Conservation (phyloP, 92 coral and sea anemone genomes). For the Zoanthus gigantus region DNA sequence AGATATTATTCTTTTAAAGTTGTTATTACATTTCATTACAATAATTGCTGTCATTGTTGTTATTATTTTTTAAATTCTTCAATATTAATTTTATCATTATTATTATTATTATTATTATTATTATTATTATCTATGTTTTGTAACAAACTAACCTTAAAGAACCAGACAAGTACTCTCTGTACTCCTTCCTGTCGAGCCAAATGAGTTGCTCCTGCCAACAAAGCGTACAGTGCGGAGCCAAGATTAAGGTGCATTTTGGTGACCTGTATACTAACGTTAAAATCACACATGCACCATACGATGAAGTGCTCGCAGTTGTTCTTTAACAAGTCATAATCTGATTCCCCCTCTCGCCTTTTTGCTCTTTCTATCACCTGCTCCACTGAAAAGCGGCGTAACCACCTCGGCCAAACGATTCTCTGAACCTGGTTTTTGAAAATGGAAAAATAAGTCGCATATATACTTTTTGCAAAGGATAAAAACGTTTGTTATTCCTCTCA, state of each 20-base stretch:
- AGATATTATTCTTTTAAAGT: no score
- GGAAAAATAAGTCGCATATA: no score
- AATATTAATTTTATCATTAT: background rate
- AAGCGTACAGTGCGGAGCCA: slow-evolving; percentile 18
- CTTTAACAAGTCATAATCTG: slow-evolving; percentile 13
- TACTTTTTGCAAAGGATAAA: no score
- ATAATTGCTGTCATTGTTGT: no score
- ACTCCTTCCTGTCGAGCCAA: slow-evolving; percentile 34
- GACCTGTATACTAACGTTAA: slow-evolving; percentile 27
- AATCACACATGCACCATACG: slow-evolving; percentile 53
- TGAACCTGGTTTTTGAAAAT: slow-evolving; percentile 14
- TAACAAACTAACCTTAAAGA: slow-evolving; percentile 19
- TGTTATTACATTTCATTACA: no score
- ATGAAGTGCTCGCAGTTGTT: slow-evolving; percentile 55
- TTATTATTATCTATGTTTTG: background rate
- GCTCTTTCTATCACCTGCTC: slow-evolving; percentile 49
- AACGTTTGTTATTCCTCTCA: no score
- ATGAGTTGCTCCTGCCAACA: slow-evolving; percentile 39
- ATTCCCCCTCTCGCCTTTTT: slow-evolving; percentile 27
- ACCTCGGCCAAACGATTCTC: slow-evolving; percentile 54
- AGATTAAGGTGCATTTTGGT: background rate
- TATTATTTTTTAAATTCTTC: no score
- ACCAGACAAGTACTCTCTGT: slow-evolving; percentile 10
- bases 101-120: background rate
- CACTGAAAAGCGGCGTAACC: slow-evolving; percentile 37